phyloP scores from a whole-genome alignment of 2,888 invertebrate species.

The Steinernema carpocapsae region DNA sequence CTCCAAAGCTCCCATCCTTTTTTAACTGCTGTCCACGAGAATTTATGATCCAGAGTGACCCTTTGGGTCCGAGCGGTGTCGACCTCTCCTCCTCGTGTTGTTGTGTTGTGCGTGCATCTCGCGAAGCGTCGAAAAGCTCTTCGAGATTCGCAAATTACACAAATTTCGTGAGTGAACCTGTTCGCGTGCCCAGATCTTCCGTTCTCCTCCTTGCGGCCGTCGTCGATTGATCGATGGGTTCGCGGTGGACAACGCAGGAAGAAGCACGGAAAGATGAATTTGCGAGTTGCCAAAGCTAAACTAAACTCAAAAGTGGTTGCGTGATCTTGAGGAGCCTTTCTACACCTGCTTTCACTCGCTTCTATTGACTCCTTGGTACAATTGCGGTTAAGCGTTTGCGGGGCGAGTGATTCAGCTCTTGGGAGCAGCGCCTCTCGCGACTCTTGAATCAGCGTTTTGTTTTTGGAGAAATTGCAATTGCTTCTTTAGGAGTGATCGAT shows the following conservation, averaged over 20 bases:
- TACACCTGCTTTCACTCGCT: background rate
- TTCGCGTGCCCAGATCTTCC: background rate
- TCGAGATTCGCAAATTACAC: constrained; percentile 31
- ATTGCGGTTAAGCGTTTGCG: background rate
- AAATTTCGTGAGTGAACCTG: constrained; percentile 16
- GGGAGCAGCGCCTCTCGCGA: background rate
- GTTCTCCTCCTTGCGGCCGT: background rate
- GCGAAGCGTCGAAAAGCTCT: background rate
- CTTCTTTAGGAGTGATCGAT: background rate
- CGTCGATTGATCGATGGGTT: too few relatives aligned
- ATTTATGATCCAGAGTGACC: background rate
- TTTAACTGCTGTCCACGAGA: background rate
- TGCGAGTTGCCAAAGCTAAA: background rate
- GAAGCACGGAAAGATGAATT: background rate
- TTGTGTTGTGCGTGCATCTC: constrained; percentile 1
- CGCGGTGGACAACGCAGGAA: background rate
- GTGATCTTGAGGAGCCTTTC: too few relatives aligned
- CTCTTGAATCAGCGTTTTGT: constrained; percentile 4
- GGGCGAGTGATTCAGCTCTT: background rate
- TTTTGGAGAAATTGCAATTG: background rate
- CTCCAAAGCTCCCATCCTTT: too few relatives aligned
- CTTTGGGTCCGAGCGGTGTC: background rate
- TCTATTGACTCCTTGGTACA: background rate
- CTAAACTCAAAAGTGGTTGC: background rate
- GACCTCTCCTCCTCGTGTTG: constrained; percentile 4